Conservation (phyloP, 2,113 vertebrate species). For the Brienomyrus longianalis region DNA sequence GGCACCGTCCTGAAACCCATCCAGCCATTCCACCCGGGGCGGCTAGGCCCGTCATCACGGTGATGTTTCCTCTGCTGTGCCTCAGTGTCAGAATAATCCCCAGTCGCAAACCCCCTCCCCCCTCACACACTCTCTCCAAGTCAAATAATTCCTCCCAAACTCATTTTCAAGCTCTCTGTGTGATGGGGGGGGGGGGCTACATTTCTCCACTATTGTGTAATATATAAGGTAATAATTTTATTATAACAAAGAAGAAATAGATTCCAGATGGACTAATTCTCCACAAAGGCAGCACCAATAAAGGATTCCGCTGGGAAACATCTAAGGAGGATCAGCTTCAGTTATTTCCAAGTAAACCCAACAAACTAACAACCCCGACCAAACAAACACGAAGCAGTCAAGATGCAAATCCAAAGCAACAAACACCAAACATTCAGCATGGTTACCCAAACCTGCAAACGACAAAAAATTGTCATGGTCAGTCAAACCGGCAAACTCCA, state of each 20-base stretch:
- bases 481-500: background rate
- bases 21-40: background rate
- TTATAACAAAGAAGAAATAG: constrained; percentile 5
- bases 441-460: background rate
- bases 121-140: background rate
- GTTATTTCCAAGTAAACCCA: background rate
- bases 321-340: background rate
- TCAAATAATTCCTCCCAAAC: background rate
- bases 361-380: background rate
- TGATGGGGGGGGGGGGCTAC: background rate
- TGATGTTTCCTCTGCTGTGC: background rate
- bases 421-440: background rate
- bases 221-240: background rate
- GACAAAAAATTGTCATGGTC: background rate
- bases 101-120: background rate
- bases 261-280: constrained; percentile 3
- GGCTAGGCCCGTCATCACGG: too few species aligned
- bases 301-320: background rate
- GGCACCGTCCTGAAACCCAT: background rate
- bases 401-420: background rate
- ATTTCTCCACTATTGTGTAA: constrained; percentile 2
- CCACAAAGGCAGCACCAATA: background rate
- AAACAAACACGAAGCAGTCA: background rate
- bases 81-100: background rate
- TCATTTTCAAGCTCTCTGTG: background rate